phyloP scores from a whole-genome alignment of 2,888 invertebrate species.

The Myopa tessellatipennis region DNA sequence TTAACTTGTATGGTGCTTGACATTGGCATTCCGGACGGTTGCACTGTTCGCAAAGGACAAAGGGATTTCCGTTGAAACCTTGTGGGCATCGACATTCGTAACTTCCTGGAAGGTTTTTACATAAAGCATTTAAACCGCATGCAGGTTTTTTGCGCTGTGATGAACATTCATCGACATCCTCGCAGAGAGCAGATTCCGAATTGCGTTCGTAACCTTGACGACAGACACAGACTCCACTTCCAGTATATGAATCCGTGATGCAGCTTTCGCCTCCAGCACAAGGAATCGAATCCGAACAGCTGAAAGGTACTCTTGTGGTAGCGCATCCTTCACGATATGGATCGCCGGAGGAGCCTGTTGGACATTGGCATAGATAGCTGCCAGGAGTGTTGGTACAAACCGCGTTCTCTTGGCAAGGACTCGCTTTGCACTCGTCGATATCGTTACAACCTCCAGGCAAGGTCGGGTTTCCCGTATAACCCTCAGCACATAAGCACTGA shows the following conservation, averaged over 20 bases:
- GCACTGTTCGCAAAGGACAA: conserved; percentile 86
- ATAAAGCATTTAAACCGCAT: conserved; percentile 89
- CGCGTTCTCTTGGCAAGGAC: conserved; percentile 86
- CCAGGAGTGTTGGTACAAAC: conserved; percentile 91
- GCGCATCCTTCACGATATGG: conserved; percentile 83
- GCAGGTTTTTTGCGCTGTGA: conserved; percentile 80
- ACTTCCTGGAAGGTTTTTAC: conserved; percentile 92
- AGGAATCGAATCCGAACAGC: conserved; percentile 80
- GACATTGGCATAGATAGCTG: conserved; percentile 87
- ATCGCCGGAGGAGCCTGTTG: conserved; percentile 83
- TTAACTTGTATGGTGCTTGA: conserved; percentile 86
- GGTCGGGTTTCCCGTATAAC: conserved; percentile 77
- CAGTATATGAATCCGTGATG: conserved; percentile 78
- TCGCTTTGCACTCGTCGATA: conserved; percentile 86
- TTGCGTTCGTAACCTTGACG: conserved; percentile 87
- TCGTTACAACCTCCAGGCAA: conserved; percentile 82
- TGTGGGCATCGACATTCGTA: conserved; percentile 92
- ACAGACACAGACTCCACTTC: conserved; percentile 88
- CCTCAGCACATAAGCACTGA: conserved; percentile 84
- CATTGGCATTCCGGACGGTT: conserved; percentile 86
- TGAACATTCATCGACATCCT: conserved; percentile 88
- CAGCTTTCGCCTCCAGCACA: conserved; percentile 89
- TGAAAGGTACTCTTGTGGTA: conserved; percentile 74
- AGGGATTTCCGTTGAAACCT: conserved; percentile 91
- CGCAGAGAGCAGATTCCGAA: conserved; percentile 78